phyloP scores from a whole-genome alignment of 2,797 vertebrate genomes.

The Myotis pilosus region DNA sequence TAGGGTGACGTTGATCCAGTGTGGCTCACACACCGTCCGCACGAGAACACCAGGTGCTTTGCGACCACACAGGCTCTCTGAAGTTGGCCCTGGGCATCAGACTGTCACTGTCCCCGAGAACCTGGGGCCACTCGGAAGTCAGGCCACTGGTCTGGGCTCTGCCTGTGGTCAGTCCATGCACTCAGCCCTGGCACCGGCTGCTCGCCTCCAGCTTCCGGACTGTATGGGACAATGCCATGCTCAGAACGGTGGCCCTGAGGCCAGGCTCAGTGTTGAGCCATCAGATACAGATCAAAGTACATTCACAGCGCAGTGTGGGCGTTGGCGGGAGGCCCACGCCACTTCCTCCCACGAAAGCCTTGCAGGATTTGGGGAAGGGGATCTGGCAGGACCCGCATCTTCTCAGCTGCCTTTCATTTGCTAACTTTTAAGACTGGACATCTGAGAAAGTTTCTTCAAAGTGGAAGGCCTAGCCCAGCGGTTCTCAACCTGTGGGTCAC shows the following conservation, averaged over 20 bases:
- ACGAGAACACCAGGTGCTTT: not conserved
- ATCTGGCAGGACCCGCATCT: not conserved
- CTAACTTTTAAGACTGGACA: not conserved
- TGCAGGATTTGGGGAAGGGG: not conserved
- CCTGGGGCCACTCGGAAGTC: not conserved
- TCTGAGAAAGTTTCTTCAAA: not conserved
- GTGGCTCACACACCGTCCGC: rapidly evolving
- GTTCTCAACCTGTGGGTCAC: no score
- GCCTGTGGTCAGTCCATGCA: not conserved
- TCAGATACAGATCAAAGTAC: not conserved
- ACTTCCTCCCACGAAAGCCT: not conserved
- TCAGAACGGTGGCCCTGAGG: not conserved
- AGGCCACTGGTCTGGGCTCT: no score
- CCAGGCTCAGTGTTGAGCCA: not conserved
- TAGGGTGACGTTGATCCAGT: no score
- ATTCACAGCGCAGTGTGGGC: rapidly evolving
- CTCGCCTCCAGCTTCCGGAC: not conserved
- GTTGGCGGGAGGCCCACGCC: not conserved
- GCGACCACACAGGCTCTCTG: not conserved
- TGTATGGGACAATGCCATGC: not conserved
- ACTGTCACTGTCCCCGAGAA: not conserved
- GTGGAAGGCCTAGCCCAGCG: no score
- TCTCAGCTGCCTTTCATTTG: not conserved
- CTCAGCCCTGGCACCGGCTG: not conserved
- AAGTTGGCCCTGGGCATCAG: not conserved